A percentile compares a stretch with the other conserved stretches of the same genome.
phyloP scores from a whole-genome alignment of 2,888 invertebrate genomes.

The Microctonus aethiopoides region DNA sequence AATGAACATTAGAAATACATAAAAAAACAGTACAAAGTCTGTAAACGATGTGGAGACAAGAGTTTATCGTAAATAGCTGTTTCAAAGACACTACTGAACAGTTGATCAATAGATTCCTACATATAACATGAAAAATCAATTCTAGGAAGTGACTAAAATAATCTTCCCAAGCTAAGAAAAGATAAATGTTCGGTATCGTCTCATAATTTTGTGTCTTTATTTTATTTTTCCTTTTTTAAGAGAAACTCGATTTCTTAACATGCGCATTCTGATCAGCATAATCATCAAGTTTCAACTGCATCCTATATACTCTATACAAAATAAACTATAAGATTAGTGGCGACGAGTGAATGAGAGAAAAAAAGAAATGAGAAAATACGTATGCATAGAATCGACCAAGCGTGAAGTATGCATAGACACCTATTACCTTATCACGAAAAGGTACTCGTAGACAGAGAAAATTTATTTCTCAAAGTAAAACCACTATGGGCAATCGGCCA shows the following conservation, averaged over 20 bases:
- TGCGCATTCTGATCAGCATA: neutral
- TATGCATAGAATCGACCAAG: neutral
- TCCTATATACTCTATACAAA: neutral
- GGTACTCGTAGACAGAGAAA: neutral
- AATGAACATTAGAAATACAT: neutral
- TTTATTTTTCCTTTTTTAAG: neutral
- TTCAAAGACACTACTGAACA: too few relatives aligned
- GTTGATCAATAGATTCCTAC: neutral
- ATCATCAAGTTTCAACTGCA: constrained; percentile 1
- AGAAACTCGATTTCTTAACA: neutral
- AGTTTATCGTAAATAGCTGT: constrained; percentile 10
- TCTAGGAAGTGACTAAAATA: too few relatives aligned
- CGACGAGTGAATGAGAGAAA: too few relatives aligned
- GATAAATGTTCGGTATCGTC: too few relatives aligned
- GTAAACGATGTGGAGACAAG: constrained; percentile 2
- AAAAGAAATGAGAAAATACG: neutral
- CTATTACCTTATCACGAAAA: constrained; percentile 6
- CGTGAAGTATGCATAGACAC: constrained; percentile 8
- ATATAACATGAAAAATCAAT: too few relatives aligned
- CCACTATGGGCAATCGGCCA: neutral
- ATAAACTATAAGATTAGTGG: too few relatives aligned
- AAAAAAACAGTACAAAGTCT: constrained; percentile 6
- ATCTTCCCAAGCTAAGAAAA: too few relatives aligned
- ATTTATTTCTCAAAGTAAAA: neutral
- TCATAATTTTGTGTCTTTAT: neutral